Percentiles rank a stretch among this genome's conserved stretches.
Evolutionary conservation across 2,888 invertebrate genomes (phyloP).

Genomic region (Scaptomyza polygonia): DNA sequence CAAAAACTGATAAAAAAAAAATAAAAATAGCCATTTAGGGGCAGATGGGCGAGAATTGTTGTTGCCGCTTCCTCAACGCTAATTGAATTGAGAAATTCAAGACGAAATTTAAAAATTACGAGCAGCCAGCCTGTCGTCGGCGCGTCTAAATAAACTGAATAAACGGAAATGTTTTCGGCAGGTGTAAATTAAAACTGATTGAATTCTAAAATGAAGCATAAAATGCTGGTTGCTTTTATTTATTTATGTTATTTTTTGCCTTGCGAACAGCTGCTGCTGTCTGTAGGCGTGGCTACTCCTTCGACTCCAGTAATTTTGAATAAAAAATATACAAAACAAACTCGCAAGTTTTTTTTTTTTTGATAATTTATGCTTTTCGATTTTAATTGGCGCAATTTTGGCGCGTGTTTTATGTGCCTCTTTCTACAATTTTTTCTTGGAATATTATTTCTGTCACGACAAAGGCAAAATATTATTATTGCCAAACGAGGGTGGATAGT

Average conservation of each 20-base stretch:
- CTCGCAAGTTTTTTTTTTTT: too few species aligned
- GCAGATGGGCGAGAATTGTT: not conserved
- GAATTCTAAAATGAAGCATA: conserved; percentile 75
- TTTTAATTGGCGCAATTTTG: conserved; percentile 70
- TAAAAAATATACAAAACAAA: not conserved
- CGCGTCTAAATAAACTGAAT: conserved; percentile 66
- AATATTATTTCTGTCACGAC: conserved; percentile 53
- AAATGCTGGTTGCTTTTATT: conserved; percentile 59
- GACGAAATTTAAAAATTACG: conserved; percentile 70
- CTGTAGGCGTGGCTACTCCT: conserved; percentile 28
- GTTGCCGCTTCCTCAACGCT: conserved; percentile 34
- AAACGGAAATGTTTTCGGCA: conserved; percentile 77
- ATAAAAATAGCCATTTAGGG: too few species aligned
- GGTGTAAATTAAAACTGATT: conserved; percentile 79
- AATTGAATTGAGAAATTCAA: conserved; percentile 76
- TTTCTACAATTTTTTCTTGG: conserved; percentile 39
- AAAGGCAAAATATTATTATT: conserved; percentile 24
- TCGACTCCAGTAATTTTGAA: conserved; percentile 3
- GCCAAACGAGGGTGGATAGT: conserved; percentile 16
- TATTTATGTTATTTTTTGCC: conserved; percentile 40
- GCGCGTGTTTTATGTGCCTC: conserved; percentile 53
- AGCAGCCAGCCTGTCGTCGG: conserved; percentile 22
- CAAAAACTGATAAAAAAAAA: too few species aligned
- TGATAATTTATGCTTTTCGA: conserved; percentile 71
- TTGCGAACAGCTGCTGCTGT: conserved; percentile 52